Evolutionary conservation across 2,113 vertebrate genomes (phyloP).

Genomic region (Cyphomyrus discorhynchus): DNA sequence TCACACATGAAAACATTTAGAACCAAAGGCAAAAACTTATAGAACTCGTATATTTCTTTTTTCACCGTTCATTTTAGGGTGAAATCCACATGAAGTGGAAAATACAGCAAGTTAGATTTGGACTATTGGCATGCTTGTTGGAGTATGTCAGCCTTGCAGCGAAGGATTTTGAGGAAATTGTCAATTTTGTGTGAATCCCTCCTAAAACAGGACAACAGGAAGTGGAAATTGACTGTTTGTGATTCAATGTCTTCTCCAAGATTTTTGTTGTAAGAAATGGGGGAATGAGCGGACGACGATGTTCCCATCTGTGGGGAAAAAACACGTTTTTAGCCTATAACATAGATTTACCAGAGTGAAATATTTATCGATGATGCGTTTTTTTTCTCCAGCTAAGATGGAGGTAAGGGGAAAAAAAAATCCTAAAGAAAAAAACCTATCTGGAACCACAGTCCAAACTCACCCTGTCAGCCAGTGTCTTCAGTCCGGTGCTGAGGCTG

Average conservation of each 20-base stretch:
- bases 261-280: slow-evolving; percentile 45
- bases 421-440: background rate
- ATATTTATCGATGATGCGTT: background rate
- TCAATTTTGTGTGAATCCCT: slow-evolving; percentile 70
- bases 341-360: background rate
- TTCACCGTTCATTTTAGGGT: background rate
- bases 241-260: slow-evolving; percentile 53
- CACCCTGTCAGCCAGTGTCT: slow-evolving; percentile 55
- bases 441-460: background rate
- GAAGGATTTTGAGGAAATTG: slow-evolving; percentile 67
- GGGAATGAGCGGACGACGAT: slow-evolving; percentile 47
- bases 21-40: background rate
- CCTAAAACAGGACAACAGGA: slow-evolving; percentile 65
- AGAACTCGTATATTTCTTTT: background rate
- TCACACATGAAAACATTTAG: background rate
- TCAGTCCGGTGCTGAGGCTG: slow-evolving; percentile 53
- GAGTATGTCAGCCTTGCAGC: slow-evolving; percentile 52
- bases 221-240: slow-evolving; percentile 55
- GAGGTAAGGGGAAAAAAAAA: too few species aligned
- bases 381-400: background rate
- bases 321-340: background rate
- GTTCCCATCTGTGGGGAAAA: slow-evolving; percentile 52
- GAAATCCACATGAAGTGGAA: background rate
- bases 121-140: slow-evolving; percentile 46
- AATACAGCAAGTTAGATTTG: slow-evolving; percentile 7